Conservation (phyloP, 2,113 vertebrate genomes). For the Protobothrops flavoviridis region DNA sequence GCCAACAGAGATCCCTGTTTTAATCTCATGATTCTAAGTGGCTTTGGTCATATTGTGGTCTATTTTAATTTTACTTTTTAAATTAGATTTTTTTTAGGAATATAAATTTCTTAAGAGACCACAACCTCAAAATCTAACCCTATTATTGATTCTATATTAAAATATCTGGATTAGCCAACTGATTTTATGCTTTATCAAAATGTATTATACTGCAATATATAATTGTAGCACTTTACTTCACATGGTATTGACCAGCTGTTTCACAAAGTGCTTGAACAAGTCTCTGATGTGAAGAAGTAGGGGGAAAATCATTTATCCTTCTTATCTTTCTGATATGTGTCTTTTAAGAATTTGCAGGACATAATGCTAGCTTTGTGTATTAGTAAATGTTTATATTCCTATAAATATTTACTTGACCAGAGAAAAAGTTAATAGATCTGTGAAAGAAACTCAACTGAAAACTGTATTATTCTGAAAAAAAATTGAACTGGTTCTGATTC, state of each 20-base stretch:
- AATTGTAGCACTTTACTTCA: constrained; percentile 38
- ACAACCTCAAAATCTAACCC: not conserved
- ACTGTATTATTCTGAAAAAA: constrained; percentile 74
- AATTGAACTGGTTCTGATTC: constrained; percentile 71
- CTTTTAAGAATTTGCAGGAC: constrained; percentile 62
- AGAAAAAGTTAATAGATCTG: constrained; percentile 74
- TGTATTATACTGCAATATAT: not conserved
- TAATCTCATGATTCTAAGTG: not conserved
- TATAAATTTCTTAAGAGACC: not conserved
- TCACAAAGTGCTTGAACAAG: constrained; percentile 55
- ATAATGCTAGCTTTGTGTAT: constrained; percentile 52
- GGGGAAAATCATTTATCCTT: constrained; percentile 29
- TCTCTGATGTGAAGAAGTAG: constrained; percentile 59
- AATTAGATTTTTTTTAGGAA: not conserved
- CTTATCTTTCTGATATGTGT: constrained; percentile 56
- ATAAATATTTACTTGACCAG: constrained; percentile 77
- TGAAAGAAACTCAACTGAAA: constrained; percentile 65
- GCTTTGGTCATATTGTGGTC: not conserved
- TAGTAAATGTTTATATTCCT: constrained; percentile 66
- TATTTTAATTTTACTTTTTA: not conserved
- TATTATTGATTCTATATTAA: not conserved
- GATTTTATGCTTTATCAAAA: constrained; percentile 17
- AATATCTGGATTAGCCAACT: constrained; percentile 35
- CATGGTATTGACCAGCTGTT: constrained; percentile 56
- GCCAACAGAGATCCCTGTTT: not conserved